Evolutionary conservation across 2,797 vertebrate species (phyloP).

Genomic region (Aldrovandia affinis): DNA sequence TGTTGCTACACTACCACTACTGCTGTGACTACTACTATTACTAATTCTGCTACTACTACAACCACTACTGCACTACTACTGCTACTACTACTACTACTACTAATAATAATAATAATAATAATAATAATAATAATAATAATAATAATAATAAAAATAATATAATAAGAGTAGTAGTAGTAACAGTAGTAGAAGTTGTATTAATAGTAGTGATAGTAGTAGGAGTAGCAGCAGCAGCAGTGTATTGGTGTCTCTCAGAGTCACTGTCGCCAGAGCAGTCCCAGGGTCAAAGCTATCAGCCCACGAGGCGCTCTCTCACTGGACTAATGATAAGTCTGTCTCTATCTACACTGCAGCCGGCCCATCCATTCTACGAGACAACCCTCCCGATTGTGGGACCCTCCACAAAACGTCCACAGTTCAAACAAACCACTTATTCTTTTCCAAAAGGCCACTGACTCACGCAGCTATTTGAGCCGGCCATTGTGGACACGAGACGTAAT

Average conservation of each 20-base stretch:
- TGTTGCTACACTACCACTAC: background rate
- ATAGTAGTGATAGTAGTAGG: conserved; percentile 53
- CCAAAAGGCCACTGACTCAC: conserved; percentile 73
- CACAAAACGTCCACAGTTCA: conserved; percentile 63
- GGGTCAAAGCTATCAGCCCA: conserved; percentile 76
- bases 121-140: too few species aligned
- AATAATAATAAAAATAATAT: background rate
- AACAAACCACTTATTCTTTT: conserved; percentile 86
- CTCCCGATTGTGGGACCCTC: conserved; percentile 75
- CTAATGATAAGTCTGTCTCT: conserved; percentile 78
- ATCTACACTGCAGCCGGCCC: conserved; percentile 63
- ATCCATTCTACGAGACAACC: conserved; percentile 75
- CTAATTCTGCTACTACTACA: background rate
- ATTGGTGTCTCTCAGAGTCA: conserved; percentile 67
- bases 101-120: background rate
- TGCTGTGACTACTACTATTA: background rate
- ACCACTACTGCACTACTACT: background rate
- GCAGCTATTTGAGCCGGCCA: conserved; percentile 70
- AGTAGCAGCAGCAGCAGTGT: background rate
- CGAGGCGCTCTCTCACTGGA: conserved; percentile 70
- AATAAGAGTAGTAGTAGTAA: conserved; percentile 52
- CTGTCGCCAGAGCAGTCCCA: conserved; percentile 75
- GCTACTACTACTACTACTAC: background rate
- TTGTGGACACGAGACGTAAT: conserved; percentile 80
- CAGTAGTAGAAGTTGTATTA: background rate